Conservation (phyloP, 2,113 vertebrate genomes). For the Pelecanoides urinatrix region DNA sequence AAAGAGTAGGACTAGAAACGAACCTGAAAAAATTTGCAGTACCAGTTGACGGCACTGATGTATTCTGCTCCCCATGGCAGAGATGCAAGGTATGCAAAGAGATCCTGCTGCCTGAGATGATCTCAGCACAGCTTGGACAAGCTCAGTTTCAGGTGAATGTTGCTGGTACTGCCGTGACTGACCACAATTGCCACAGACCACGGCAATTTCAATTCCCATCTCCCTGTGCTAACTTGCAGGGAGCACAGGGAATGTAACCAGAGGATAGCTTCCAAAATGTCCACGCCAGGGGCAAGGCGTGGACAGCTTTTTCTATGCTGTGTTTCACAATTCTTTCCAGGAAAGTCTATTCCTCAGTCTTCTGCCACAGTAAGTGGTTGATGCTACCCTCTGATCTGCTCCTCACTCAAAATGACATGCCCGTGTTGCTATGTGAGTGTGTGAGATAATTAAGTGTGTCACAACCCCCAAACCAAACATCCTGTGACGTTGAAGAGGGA, state of each 20-base stretch:
- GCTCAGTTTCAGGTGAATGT: background rate
- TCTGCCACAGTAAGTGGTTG: background rate
- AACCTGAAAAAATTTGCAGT: background rate
- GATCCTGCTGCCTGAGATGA: background rate
- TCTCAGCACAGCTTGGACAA: background rate
- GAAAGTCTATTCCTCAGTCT: background rate
- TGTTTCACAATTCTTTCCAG: background rate
- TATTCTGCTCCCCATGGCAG: background rate
- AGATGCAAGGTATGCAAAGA: background rate
- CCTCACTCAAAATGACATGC: background rate
- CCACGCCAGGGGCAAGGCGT: background rate
- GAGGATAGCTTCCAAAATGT: background rate
- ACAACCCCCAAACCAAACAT: background rate
- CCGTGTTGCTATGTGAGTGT: accelerated
- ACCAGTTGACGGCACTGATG: background rate
- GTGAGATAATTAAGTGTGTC: background rate
- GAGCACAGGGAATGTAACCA: background rate
- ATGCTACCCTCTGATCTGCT: background rate
- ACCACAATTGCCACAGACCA: background rate
- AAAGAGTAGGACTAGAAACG: background rate
- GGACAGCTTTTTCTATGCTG: background rate
- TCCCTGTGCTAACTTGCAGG: background rate
- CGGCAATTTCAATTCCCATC: background rate
- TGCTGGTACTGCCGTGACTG: background rate
- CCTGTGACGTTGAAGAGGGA: accelerated